Evolutionary conservation across 1,140 invertebrate species (phyloP), one percentile per base, ranked within the genome.

Genomic region (Asbolus verrucosus): DNA sequence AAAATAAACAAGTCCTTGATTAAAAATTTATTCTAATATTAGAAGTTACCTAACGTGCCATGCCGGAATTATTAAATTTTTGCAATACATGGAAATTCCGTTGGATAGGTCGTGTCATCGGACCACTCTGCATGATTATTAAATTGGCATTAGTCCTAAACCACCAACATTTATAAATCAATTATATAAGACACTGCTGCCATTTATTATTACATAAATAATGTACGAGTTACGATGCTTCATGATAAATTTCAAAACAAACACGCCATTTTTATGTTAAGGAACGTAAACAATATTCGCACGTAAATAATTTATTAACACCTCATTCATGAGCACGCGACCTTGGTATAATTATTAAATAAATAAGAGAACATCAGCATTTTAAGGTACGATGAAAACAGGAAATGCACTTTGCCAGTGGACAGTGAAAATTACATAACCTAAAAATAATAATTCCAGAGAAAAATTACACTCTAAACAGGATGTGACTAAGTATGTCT

Each of bases 401-500:
- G n/a, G n/a, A n/a, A n/a, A n/a, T n/a, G n/a, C n/a, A n/a, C n/a
- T n/a, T n/a, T n/a, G n/a, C n/a, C n/a, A n/a, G n/a, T n/a, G n/a
- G n/a, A n/a, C n/a, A n/a, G n/a, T 18, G 16, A 27, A 3, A 8
- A 27, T 54, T 54, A 54, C 14, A 11, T 30, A 54, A 54, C 46
- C 13, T 11, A 2, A 54, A 54, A 54, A 54, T 27, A 54, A 27
- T 54, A 54, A 27, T 54, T 27, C 6, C 2, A 27, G 21, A 9
- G 11, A 54, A 54, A 54, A 6, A 13, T 54, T 54, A 13, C 46
- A 27, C 21, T 39, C 54, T 62, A 63, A 69, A 46, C 67, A 62
- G 67, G 67, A 69, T 69, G 59, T 69, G 67, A 69, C 67, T 69
- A 69, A 69, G 15, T 41, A 59, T 27, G 36, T 61, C 39, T 61